Evolutionary conservation across 2,888 invertebrate species (phyloP).

Genomic region (Pyrochroa serraticornis): DNA sequence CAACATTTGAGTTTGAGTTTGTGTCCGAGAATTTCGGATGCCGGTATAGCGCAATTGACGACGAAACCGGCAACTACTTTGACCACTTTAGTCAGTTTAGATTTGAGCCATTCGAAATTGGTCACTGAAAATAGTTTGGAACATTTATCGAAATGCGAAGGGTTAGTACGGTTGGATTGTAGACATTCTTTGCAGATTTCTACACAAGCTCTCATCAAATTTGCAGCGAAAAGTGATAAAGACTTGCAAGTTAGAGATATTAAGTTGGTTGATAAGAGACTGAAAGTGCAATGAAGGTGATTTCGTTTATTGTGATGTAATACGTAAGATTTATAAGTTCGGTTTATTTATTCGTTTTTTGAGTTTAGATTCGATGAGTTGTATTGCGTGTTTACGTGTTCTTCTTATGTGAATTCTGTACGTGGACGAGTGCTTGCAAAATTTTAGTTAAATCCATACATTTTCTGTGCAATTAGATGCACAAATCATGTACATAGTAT

Average conservation of each 20-base stretch:
- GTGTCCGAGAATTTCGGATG: constrained; percentile 87
- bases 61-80: constrained; percentile 74
- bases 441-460: no score
- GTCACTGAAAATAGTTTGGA: constrained; percentile 84
- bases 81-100: constrained; percentile 72
- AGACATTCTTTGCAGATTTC: constrained; percentile 82
- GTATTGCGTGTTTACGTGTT: no score
- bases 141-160: constrained; percentile 77
- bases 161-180: constrained; percentile 74
- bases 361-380: no score
- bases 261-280: constrained; percentile 71
- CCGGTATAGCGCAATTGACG: constrained; percentile 86
- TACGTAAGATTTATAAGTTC: constrained; percentile 13
- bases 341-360: no score
- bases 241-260: constrained; percentile 81
- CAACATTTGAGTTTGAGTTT: constrained; percentile 81
- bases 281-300: constrained; percentile 18
- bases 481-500: no score
- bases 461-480: no score
- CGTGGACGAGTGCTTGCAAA: no score
- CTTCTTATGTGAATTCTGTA: no score
- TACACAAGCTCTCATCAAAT: constrained; percentile 82
- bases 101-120: constrained; percentile 81
- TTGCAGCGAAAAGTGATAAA: constrained; percentile 80
- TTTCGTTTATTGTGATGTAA: constrained; percentile 12